phyloP scores from a whole-genome alignment of 2,888 invertebrate genomes.

The Thereva nobilitata region DNA sequence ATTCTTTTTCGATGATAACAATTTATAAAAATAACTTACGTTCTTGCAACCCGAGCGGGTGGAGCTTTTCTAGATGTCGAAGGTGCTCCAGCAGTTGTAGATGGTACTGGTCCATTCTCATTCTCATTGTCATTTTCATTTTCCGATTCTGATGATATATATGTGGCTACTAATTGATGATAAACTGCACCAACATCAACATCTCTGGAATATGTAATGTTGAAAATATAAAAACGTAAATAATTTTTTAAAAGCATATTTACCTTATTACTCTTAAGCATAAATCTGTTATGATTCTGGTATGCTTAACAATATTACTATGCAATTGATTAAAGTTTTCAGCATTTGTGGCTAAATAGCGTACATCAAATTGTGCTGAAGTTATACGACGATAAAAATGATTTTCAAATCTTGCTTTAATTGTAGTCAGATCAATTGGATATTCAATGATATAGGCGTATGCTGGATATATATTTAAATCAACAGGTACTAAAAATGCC shows the following conservation, averaged over 20 bases:
- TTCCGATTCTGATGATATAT: conserved; percentile 77
- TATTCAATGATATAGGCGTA: conserved; percentile 91
- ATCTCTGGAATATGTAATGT: conserved; percentile 58
- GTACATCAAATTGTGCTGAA: conserved; percentile 92
- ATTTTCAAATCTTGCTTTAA: conserved; percentile 81
- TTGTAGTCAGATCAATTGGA: conserved; percentile 91
- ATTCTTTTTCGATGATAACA: background rate
- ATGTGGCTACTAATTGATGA: conserved; percentile 77
- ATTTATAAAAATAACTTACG: background rate
- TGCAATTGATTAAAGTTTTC: conserved; percentile 88
- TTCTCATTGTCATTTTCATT: conserved; percentile 54
- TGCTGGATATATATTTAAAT: conserved; percentile 84
- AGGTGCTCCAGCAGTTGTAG: conserved; percentile 60
- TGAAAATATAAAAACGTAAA: background rate
- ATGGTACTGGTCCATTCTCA: conserved; percentile 62
- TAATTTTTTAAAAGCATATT: background rate
- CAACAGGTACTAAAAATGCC: conserved; percentile 92
- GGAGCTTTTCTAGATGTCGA: conserved; percentile 46
- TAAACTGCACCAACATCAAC: conserved; percentile 81
- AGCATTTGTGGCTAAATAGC: conserved; percentile 89
- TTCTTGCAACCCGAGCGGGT: background rate
- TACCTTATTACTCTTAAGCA: conserved; percentile 82
- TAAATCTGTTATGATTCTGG: conserved; percentile 85
- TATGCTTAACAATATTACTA: conserved; percentile 85
- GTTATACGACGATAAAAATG: conserved; percentile 88